Evolutionary conservation across 2,797 vertebrate species (phyloP), one percentile per base, ranked within the genome.

Genomic region (Oryzias dopingdopingensis): DNA sequence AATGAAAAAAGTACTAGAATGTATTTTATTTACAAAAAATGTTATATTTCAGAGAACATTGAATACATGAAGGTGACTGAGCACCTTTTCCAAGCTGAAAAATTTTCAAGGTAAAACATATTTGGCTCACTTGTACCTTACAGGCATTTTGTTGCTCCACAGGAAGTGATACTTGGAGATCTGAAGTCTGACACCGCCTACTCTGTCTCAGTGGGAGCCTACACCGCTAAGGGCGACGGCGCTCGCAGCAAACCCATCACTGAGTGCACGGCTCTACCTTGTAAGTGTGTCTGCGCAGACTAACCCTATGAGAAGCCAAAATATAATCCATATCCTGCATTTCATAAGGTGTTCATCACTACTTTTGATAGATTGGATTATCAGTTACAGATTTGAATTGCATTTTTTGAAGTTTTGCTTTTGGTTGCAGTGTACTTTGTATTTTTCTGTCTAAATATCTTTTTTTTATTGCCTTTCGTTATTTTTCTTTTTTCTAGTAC

Each of bases 151-250:
- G 40, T 77, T 76, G 67, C 41, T 24, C 56, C 81, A 82, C 89
- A 98, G 97, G 95, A 96, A 84, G 93, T 95, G 86, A 81, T 95
- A 76, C 93, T 98, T 65, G 93, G 93, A 76, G 94, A 93, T 70
- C 92, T 99, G 65, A 93, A 92, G 86, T 93, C 96, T 75, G 95
- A 99, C 89, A 97, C 94, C 0, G 90, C 93, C 20, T 98, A 98
- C 80, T 95, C 96, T 50, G 92, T 98, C 55, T 95, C 96, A 17
- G 96, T 98, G 63, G 96, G 95, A 74, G 96, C 96, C 62, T 99
- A 98, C 73, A 99, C 95, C 45, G 96, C 96, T 23, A 98, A 98
- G 89, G 97, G 96, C 66, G 96, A 98, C 0, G 96, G 97, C 53
- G 94, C 95, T 68, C 93, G 95, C 75, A 98, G 96, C 93, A 98